A percentile compares a stretch with the other conserved stretches of the same genome.
Conservation (phyloP, 2,888 invertebrate genomes). For the Lapara coniferarum region DNA sequence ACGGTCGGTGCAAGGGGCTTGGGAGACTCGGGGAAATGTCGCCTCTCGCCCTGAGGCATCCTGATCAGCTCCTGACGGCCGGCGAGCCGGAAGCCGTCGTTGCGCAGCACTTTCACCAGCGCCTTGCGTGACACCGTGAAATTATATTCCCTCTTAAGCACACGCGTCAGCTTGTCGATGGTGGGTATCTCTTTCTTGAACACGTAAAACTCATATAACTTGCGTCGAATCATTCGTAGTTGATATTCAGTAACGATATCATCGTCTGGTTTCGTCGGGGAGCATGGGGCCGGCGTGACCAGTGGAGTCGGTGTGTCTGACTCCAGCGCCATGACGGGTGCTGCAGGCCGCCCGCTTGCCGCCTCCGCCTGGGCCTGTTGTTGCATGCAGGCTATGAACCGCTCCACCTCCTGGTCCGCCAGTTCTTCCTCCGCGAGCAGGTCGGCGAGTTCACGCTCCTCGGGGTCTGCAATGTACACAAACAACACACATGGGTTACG, state of each 20-base stretch:
- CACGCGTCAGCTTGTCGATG: conserved; percentile 68
- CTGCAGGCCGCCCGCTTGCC: not conserved
- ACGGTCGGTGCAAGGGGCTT: too few species aligned
- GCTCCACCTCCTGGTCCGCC: not conserved
- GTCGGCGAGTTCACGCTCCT: not conserved
- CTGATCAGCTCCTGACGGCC: not conserved
- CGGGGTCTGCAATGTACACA: not conserved
- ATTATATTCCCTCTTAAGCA: conserved; percentile 39
- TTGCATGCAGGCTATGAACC: not conserved
- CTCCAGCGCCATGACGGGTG: not conserved
- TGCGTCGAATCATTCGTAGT: conserved; percentile 68
- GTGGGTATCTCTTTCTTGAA: conserved; percentile 74
- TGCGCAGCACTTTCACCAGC: not conserved
- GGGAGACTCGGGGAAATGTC: not conserved
- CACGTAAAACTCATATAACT: conserved; percentile 71
- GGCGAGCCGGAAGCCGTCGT: not conserved
- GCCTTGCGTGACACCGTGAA: not conserved
- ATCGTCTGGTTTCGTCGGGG: not conserved
- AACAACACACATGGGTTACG: not conserved
- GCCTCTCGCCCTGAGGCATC: not conserved
- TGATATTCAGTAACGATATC: conserved; percentile 60
- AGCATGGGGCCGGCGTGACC: not conserved
- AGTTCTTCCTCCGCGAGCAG: not conserved
- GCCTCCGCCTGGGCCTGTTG: not conserved
- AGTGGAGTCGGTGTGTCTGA: not conserved